Percentiles rank a stretch among this genome's conserved stretches.
phyloP scores from a whole-genome alignment of 2,888 invertebrate genomes.

The Cosmia trapezina region DNA sequence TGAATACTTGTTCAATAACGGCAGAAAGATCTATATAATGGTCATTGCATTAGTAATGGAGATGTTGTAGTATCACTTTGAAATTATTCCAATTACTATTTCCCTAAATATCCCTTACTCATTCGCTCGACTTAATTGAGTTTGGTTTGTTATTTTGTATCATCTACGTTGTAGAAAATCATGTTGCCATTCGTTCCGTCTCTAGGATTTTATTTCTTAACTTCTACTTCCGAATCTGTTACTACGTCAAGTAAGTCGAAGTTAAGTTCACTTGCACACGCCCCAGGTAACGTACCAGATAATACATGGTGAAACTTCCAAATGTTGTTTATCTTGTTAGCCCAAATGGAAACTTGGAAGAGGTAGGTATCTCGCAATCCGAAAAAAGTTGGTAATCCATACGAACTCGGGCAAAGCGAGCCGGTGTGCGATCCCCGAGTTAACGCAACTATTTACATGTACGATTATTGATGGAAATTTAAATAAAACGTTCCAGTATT shows the following conservation, averaged over 20 bases:
- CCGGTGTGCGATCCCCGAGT: slow-evolving; percentile 29
- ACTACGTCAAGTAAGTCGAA: slow-evolving; percentile 9
- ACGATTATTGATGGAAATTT: slow-evolving; percentile 23
- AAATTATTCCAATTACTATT: not conserved
- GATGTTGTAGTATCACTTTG: too few relatives aligned
- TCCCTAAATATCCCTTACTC: not conserved
- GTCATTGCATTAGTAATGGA: not conserved
- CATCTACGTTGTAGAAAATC: not conserved
- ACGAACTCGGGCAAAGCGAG: slow-evolving; percentile 25
- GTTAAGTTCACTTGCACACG: slow-evolving; percentile 26
- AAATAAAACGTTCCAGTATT: slow-evolving; percentile 17
- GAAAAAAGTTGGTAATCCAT: slow-evolving; percentile 51
- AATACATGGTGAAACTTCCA: slow-evolving; percentile 42
- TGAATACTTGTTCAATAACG: not conserved
- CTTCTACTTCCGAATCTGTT: slow-evolving; percentile 12
- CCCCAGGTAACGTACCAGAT: slow-evolving; percentile 48
- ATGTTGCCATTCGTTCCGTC: not conserved
- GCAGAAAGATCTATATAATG: not conserved
- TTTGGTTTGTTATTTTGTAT: slow-evolving; percentile 6
- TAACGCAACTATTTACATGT: slow-evolving; percentile 52
- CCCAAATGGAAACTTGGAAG: slow-evolving; percentile 46
- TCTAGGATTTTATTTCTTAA: not conserved
- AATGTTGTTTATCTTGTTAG: slow-evolving; percentile 55
- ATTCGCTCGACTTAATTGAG: not conserved
- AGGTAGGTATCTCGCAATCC: slow-evolving; percentile 37